Conservation (phyloP, 1,140 invertebrate genomes). For the Calosoma granatense region DNA sequence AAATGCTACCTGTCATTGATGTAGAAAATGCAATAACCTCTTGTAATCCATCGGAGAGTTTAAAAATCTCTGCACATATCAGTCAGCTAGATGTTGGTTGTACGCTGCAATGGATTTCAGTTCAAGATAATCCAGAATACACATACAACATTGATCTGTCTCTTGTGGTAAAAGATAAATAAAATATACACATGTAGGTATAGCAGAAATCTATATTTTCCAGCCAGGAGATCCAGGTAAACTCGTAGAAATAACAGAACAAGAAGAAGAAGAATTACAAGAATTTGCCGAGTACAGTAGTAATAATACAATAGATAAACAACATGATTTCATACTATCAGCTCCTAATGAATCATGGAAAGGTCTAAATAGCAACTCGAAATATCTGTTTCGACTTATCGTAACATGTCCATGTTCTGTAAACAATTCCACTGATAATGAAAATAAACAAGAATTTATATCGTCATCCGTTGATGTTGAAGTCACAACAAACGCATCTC, state of each 20-base stretch:
- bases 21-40: background rate
- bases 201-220: too few relatives aligned
- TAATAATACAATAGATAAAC: background rate
- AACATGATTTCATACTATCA: background rate
- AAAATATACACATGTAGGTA: too few relatives aligned
- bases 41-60: background rate
- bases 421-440: background rate
- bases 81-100: background rate
- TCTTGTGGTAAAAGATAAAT: too few relatives aligned
- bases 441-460: background rate
- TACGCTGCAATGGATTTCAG: background rate
- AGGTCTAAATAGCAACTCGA: background rate
- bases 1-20: background rate
- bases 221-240: background rate
- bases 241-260: background rate
- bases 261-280: background rate
- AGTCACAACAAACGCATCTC: background rate
- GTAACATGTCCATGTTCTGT: background rate
- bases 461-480: background rate
- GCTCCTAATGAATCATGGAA: background rate
- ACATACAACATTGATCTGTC: too few relatives aligned
- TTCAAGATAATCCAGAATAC: too few relatives aligned
- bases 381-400: background rate
- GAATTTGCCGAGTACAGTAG: background rate
- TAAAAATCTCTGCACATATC: background rate